phyloP scores from a whole-genome alignment of 2,888 invertebrate genomes.

The Agonum fuliginosum region DNA sequence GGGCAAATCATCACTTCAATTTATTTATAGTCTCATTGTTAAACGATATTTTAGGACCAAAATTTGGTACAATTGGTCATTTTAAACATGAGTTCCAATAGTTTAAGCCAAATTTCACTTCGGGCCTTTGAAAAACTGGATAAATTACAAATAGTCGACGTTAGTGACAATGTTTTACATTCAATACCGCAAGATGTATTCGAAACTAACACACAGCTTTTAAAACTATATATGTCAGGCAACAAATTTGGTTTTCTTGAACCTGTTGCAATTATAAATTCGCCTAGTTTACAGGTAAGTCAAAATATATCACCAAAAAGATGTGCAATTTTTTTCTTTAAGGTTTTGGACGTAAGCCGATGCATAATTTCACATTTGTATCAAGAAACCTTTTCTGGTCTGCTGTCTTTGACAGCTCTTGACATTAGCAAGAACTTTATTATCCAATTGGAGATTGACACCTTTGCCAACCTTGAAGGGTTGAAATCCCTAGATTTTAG shows the following conservation, averaged over 20 bases:
- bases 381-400: conserved; percentile 23
- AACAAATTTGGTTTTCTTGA: conserved; percentile 36
- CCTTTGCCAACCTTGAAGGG: not conserved
- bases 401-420: conserved; percentile 5
- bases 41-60: not conserved
- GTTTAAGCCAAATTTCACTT: conserved; percentile 7
- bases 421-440: conserved; percentile 34
- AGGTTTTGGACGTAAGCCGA: conserved; percentile 34
- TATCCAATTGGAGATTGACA: conserved; percentile 9
- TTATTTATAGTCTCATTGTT: too few relatives aligned
- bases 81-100: conserved; percentile 38
- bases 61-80: conserved; percentile 1
- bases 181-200: conserved; percentile 34
- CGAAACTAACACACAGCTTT: conserved; percentile 30
- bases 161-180: conserved; percentile 29
- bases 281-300: conserved; percentile 37
- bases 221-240: conserved; percentile 19
- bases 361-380: conserved; percentile 37
- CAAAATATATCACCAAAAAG: not conserved
- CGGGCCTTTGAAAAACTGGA: conserved; percentile 11
- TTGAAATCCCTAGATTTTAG: conserved; percentile 26
- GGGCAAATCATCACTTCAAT: too few relatives aligned
- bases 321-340: not conserved
- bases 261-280: conserved; percentile 21
- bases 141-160: conserved; percentile 27